Evolutionary conservation across 2,113 vertebrate genomes (phyloP).

Genomic region (Euleptes europaea): DNA sequence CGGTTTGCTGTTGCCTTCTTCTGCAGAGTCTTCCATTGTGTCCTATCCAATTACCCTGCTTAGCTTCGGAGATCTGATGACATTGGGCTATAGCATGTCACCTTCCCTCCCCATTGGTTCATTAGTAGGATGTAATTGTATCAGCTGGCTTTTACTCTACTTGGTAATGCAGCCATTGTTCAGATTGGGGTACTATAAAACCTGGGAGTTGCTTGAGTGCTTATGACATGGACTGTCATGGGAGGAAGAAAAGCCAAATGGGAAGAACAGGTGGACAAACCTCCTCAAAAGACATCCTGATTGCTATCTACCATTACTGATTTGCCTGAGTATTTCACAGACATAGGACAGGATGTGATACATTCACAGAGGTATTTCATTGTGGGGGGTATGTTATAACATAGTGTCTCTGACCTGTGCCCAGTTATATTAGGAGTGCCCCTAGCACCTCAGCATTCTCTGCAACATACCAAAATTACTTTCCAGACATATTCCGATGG

Average conservation of each 20-base stretch:
- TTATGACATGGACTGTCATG: not conserved
- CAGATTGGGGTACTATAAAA: not conserved
- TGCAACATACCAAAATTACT: not conserved
- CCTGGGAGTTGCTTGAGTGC: not conserved
- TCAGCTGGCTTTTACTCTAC: not conserved
- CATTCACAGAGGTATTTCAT: not conserved
- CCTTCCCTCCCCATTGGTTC: not conserved
- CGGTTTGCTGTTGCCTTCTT: no score
- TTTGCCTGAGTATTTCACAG: not conserved
- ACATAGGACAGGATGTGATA: not conserved
- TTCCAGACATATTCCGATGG: not conserved
- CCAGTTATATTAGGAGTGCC: not conserved
- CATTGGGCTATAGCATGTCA: no score
- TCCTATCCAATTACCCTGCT: no score
- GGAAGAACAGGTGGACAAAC: not conserved
- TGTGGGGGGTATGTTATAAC: no score
- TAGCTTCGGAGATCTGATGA: no score
- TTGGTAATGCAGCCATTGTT: not conserved
- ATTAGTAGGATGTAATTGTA: not conserved
- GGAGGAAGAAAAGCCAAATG: not conserved
- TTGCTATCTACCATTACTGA: no score
- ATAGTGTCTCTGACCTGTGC: not conserved
- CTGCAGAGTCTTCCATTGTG: no score
- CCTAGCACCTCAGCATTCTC: not conserved
- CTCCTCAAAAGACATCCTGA: not conserved